A percentile compares a stretch with the other conserved stretches of the same genome.
These are phyloP conservation scores for Camptogramma bilineatum DNA, from an alignment of 2,888 invertebrate species.

Conservation along the genomic window DNA sequence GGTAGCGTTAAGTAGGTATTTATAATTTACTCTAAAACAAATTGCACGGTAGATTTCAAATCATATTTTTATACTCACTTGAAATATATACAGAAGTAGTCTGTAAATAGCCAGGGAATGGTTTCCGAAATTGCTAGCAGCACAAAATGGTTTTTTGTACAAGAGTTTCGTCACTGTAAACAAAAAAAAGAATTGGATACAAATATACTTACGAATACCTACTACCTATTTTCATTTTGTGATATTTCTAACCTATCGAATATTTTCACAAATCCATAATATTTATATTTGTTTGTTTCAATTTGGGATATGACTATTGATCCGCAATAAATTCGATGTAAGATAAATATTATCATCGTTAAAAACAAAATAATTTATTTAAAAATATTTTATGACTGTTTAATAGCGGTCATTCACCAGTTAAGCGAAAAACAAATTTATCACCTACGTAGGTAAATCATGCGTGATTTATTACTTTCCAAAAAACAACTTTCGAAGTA, in stretches of 20 bases:
- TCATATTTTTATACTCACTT: constrained; percentile 60
- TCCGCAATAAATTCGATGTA: background rate
- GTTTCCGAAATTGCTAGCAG: constrained; percentile 83
- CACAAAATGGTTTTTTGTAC: constrained; percentile 86
- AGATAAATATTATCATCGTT: background rate
- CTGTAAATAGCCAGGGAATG: constrained; percentile 85
- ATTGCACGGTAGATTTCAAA: no score
- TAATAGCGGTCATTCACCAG: background rate
- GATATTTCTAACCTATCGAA: background rate
- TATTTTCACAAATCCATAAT: no score
- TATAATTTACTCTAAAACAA: no score
- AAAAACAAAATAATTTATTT: background rate
- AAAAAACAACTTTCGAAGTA: background rate
- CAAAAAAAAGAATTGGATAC: constrained; percentile 37
- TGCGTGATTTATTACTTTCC: constrained; percentile 11
- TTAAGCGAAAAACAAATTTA: constrained; percentile 2
- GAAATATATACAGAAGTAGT: constrained; percentile 83
- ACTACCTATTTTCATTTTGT: background rate
- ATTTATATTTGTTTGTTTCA: no score
- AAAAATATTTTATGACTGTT: background rate
- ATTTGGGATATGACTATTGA: background rate
- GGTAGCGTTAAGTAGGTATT: no score
- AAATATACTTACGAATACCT: background rate
- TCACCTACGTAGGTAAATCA: constrained; percentile 3
- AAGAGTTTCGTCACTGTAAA: constrained; percentile 73